These are phyloP conservation scores for Luidia sarsii DNA, from an alignment of 53 echinoderm and acorn worm genomes.

Conservation along the genomic window DNA sequence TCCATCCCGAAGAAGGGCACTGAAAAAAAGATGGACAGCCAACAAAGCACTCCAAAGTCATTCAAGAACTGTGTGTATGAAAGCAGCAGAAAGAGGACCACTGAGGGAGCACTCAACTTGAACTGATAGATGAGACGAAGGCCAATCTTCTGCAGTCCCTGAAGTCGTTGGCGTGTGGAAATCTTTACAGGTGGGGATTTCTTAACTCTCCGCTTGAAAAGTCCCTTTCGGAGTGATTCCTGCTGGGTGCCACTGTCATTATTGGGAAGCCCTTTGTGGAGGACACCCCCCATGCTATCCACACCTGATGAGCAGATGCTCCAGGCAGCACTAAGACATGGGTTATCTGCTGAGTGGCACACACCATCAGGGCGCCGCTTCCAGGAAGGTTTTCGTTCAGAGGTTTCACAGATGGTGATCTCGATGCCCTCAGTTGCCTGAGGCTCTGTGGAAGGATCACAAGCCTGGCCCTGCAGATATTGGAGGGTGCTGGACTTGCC, in stretches of 20 bases:
- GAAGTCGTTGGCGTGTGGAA: not conserved
- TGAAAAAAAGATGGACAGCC: slow-evolving; percentile 33
- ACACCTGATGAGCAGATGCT: slow-evolving; percentile 15
- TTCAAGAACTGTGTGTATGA: not conserved
- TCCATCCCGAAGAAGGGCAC: slow-evolving; percentile 12
- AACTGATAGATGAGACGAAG: not conserved
- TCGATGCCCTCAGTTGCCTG: slow-evolving; percentile 57
- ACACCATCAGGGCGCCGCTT: not conserved
- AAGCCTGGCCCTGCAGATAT: slow-evolving; percentile 31
- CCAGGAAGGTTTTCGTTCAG: slow-evolving; percentile 41
- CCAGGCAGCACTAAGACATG: slow-evolving; percentile 45
- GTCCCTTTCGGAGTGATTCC: not conserved
- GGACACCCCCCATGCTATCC: slow-evolving; percentile 20
- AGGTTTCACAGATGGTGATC: slow-evolving; percentile 51
- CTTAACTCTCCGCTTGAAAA: not conserved
- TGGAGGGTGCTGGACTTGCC: slow-evolving; percentile 50
- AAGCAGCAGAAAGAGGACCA: not conserved
- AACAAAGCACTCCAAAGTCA: slow-evolving; percentile 26
- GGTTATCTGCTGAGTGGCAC: slow-evolving; percentile 31
- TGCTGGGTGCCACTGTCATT: not conserved
- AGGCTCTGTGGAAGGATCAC: slow-evolving; percentile 37
- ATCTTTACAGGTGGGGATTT: no score
- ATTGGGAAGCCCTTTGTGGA: not conserved
- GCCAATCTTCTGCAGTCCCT: not conserved
- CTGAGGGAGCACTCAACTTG: not conserved